Conservation (phyloP, 92 coral and sea anemone species). For the Epizoanthus stellaris region DNA sequence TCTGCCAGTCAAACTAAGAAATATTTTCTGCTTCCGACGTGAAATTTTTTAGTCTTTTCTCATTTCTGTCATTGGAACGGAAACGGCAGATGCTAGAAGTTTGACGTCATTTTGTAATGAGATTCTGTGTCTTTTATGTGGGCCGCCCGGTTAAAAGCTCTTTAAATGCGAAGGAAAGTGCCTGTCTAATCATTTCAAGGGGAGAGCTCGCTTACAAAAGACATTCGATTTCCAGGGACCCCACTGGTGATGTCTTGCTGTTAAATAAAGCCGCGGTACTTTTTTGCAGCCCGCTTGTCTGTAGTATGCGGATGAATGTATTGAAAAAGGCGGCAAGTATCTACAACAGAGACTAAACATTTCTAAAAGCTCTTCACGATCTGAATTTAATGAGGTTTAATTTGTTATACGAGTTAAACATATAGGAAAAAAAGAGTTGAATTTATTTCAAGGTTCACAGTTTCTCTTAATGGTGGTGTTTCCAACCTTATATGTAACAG, state of each 20-base stretch:
- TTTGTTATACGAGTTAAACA: constrained; percentile 22
- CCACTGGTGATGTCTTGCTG: constrained; percentile 28
- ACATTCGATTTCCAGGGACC: constrained; percentile 19
- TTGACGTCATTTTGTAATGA: constrained; percentile 41
- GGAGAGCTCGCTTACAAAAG: constrained; percentile 25
- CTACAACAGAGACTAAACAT: constrained; percentile 23
- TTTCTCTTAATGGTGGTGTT: neutral
- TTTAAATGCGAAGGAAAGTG: constrained; percentile 45
- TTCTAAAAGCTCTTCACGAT: constrained; percentile 9
- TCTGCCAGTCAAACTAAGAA: constrained; percentile 16
- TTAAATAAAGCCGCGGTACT: neutral
- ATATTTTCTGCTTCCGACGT: constrained; percentile 34
- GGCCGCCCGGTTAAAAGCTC: constrained; percentile 34
- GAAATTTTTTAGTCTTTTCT: constrained; percentile 34
- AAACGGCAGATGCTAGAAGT: constrained; percentile 22
- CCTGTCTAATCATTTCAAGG: constrained; percentile 38
- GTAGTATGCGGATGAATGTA: neutral
- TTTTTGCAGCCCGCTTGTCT: constrained; percentile 43
- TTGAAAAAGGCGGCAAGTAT: constrained; percentile 2
- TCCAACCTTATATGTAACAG: neutral
- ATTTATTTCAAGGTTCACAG: neutral
- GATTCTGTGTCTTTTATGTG: constrained; percentile 31
- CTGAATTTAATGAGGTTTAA: constrained; percentile 34
- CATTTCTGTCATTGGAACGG: constrained; percentile 27
- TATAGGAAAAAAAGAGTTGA: neutral